Evolutionary conservation across 1,140 invertebrate genomes (phyloP).

Genomic region (Solenopsis fugax): DNA sequence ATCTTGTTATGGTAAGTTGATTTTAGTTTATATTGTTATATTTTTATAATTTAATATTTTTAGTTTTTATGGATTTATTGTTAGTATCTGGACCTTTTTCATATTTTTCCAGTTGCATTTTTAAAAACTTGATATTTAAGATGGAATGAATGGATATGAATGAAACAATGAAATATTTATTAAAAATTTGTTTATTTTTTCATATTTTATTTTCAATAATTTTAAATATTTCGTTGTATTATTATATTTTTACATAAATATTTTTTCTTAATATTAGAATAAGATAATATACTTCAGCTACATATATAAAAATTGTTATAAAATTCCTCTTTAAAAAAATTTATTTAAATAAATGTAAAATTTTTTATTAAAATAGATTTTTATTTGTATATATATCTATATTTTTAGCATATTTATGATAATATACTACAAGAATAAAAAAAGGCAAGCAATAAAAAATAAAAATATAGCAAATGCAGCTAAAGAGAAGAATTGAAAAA

Average conservation of each 20-base stretch:
- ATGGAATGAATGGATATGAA: background rate
- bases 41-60: too few species aligned
- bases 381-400: background rate
- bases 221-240: background rate
- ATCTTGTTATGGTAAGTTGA: slow-evolving; percentile 96
- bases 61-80: background rate
- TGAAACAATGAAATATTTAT: background rate
- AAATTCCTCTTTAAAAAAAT: too few species aligned
- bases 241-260: background rate
- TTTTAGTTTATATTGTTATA: background rate
- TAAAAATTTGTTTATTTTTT: background rate
- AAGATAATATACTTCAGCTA: too few species aligned
- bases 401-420: background rate
- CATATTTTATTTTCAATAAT: background rate
- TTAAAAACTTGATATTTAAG: background rate
- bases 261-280: background rate
- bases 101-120: background rate
- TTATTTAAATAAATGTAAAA: too few species aligned
- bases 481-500: background rate
- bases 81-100: background rate
- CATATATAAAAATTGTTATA: too few species aligned
- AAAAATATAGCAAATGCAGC: background rate
- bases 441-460: background rate
- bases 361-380: too few species aligned
- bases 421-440: background rate